phyloP scores from a whole-genome alignment of 2,113 vertebrate genomes.

The Puffinus mauretanicus region DNA sequence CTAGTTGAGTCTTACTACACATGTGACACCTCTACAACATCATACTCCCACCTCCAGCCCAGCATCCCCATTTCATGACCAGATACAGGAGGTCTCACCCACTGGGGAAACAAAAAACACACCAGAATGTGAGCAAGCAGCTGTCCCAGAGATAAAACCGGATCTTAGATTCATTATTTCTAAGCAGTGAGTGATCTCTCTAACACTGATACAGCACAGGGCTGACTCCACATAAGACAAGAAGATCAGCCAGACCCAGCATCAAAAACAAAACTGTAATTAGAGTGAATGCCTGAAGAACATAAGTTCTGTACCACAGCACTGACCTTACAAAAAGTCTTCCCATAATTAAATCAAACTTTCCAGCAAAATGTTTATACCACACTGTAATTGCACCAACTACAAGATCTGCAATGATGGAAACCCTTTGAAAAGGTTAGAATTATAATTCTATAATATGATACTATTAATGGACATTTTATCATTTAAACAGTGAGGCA shows the following conservation, averaged over 20 bases:
- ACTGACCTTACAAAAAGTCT: conserved; percentile 20
- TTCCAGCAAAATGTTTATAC: conserved; percentile 34
- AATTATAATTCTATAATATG: conserved; percentile 28
- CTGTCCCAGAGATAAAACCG: not conserved
- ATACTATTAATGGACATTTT: conserved; percentile 16
- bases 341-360: conserved; percentile 35
- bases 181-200: not conserved
- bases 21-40: not conserved
- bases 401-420: conserved; percentile 14
- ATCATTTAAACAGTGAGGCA: not conserved
- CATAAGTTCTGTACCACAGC: not conserved
- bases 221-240: not conserved
- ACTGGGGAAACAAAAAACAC: not conserved
- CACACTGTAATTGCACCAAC: conserved; percentile 15
- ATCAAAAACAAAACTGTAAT: not conserved
- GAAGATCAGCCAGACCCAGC: not conserved
- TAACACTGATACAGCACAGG: not conserved
- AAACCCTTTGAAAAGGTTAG: conserved; percentile 44
- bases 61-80: not conserved
- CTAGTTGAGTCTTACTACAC: not conserved
- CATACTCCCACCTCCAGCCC: not conserved
- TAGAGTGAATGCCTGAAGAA: not conserved
- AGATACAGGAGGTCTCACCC: not conserved
- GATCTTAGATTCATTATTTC: not conserved
- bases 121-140: not conserved